Base-by-base conservation (phyloP, 2,888 invertebrate genomes). In the Tipula confusa region DNA sequence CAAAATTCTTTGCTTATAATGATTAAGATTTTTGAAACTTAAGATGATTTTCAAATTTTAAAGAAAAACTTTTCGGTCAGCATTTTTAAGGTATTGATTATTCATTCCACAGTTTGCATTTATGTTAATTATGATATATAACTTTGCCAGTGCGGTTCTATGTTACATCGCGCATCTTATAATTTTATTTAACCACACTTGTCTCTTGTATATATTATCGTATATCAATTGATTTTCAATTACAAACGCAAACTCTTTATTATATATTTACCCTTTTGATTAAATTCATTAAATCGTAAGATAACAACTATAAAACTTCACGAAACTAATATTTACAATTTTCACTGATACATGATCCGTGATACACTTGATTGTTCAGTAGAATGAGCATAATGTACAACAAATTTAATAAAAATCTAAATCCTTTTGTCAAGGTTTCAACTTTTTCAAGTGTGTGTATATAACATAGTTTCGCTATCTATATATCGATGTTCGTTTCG, bases 211-310 rank as follows among this genome's bases (percentile, higher is more conserved):
- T 9, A n/a, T n/a, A n/a, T 64, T 11, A 24, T 7, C 9, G 1
- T 24, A 18, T 24, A 18, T 24, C 64, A 64, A 64, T 64, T 64
- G 7, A 24, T 64, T 64, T 64, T 2, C 2, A 7, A 18, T 64
- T 64, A 4, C 11, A 24, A 13, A 38, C 18, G 7, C 18, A 64
- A 64, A 64, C 11, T 64, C 64, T 15, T 43, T 64, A 64, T 64
- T 64, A 24, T n/a, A n/a, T n/a, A n/a, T 64, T 64, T 64, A 64
- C 24, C 64, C 64, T 64, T 64, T 64, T 64, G 24, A 64, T 64
- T 64, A 64, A 64, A 64, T 64, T 64, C 64, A 64, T 64, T 64
- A 64, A 64, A 64, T 64, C 64, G 64, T 64, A 64, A 64, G 64
- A 64, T 64, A 64, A 64, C 64, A 64, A 64, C 64, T 64, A 24